Base-by-base conservation (phyloP, 2,888 invertebrate genomes). In the Danaus chrysippus region DNA sequence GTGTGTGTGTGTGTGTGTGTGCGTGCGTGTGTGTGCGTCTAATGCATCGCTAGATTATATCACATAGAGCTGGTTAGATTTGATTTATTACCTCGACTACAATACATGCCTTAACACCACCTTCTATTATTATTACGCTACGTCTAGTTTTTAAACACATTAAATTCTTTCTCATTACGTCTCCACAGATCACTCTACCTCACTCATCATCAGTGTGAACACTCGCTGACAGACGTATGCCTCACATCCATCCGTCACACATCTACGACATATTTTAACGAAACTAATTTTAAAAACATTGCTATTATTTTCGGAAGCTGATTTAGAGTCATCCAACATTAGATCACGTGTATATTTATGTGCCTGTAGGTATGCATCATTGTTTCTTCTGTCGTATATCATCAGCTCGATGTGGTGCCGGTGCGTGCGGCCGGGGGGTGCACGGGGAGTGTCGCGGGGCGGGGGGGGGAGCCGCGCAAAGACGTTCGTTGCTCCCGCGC, bases 401-500 rank as follows among this genome's bases (percentile, higher is more conserved):
- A 56, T 34, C 73, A 72, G 66, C 74, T 73, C 74, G 63, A 67
- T 70, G 60, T 69, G 63, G 68, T 61, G 69, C 68, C 67, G 57
- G 63, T 67, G 72, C 67, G 72, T 67, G 71, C 67, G 64, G 67
- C 61, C 61, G 68, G 68, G 71, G 68, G 67, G 49, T 15, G 68
- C 59, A 68, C 67, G 67, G 57, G 63, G 66, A 72, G 66, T 72
- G 67, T 65, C 59, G 54, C 65, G 71, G 69, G 66, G 72, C 66
- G 72, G 66, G 66, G 59, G 54, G 54, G 71, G 69, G 73, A 62
- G 72, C 75, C 77, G 74, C 75, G 87, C 90, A 91, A 91, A 91
- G 90, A 87, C 90, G 90, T 91, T 90, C 90, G 87, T 88, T 91
- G 90, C 86, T 81, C 90, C 87, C 85, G 86, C 86, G 78, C 81